These are phyloP conservation scores for Eupithecia vulgata DNA, from an alignment of 2,888 invertebrate genomes.

Conservation along the genomic window DNA sequence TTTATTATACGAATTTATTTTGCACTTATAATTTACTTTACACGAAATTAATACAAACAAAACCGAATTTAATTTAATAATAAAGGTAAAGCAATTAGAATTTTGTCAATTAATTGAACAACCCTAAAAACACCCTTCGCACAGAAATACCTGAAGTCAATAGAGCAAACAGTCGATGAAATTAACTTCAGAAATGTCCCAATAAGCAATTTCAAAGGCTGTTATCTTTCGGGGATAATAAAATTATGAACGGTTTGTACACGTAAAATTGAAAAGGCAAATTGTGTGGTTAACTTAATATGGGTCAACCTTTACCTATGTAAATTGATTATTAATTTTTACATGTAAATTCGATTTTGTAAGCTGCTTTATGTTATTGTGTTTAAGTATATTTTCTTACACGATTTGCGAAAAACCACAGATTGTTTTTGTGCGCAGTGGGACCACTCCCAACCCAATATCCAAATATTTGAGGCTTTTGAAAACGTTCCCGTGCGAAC, in stretches of 20 bases:
- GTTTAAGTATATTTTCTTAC: no score
- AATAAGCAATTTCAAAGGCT: constrained; percentile 19
- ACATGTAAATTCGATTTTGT: not conserved
- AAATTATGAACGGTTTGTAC: constrained; percentile 20
- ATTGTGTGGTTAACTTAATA: not conserved
- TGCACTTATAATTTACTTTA: not conserved
- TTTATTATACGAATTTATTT: not conserved
- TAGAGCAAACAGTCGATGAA: constrained; percentile 32
- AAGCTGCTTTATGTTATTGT: not conserved
- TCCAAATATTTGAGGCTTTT: not conserved
- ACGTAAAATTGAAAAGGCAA: constrained; percentile 4
- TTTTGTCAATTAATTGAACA: not conserved
- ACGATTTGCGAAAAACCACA: no score
- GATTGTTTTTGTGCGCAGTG: no score
- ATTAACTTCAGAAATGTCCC: constrained; percentile 27
- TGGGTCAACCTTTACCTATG: not conserved
- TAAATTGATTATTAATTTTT: not conserved
- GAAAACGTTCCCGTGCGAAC: not conserved
- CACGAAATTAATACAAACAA: not conserved
- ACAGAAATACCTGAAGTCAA: constrained; percentile 25
- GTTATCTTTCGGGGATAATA: not conserved
- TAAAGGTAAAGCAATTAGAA: constrained; percentile 1
- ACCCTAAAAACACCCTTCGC: constrained; percentile 8
- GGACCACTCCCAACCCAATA: no score
- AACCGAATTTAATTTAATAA: not conserved